Percentiles rank a stretch among this genome's conserved stretches.
Conservation (phyloP, 2,113 vertebrate species). For the Potamarius usumacintae region DNA sequence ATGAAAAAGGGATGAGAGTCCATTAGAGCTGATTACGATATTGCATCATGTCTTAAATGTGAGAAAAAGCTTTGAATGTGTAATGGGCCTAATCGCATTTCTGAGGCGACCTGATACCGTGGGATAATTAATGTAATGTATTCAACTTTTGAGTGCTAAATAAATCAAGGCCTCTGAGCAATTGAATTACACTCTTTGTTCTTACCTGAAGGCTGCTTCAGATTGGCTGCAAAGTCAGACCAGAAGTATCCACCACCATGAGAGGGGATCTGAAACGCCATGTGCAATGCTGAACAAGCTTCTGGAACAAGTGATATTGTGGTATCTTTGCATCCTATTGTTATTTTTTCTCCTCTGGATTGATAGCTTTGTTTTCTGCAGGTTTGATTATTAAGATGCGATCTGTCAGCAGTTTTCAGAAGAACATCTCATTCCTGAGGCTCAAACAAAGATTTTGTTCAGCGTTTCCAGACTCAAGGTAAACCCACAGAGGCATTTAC, state of each 20-base stretch:
- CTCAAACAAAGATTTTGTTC: constrained; percentile 55
- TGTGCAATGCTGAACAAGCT: background rate
- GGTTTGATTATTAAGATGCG: constrained; percentile 63
- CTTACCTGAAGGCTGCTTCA: constrained; percentile 15
- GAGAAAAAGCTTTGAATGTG: constrained; percentile 6
- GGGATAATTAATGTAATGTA: constrained; percentile 27
- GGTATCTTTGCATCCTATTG: background rate
- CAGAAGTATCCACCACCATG: background rate
- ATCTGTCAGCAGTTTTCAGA: constrained; percentile 55
- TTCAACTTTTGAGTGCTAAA: constrained; percentile 9
- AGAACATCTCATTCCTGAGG: constrained; percentile 59
- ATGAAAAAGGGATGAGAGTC: background rate
- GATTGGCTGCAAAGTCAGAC: background rate
- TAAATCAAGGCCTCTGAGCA: constrained; percentile 20
- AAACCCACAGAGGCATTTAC: constrained; percentile 37
- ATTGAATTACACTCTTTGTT: background rate
- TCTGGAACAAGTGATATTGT: background rate
- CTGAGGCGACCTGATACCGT: background rate
- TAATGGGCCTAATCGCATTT: constrained; percentile 28
- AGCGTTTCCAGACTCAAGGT: constrained; percentile 23
- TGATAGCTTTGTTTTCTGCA: constrained; percentile 54
- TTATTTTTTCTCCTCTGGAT: constrained; percentile 37
- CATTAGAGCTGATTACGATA: constrained; percentile 12
- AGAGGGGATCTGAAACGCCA: background rate
- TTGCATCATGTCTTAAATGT: constrained; percentile 2